These are phyloP conservation scores for Drosophila takahashii DNA, from an alignment of 1,140 invertebrate genomes.

Conservation along the genomic window DNA sequence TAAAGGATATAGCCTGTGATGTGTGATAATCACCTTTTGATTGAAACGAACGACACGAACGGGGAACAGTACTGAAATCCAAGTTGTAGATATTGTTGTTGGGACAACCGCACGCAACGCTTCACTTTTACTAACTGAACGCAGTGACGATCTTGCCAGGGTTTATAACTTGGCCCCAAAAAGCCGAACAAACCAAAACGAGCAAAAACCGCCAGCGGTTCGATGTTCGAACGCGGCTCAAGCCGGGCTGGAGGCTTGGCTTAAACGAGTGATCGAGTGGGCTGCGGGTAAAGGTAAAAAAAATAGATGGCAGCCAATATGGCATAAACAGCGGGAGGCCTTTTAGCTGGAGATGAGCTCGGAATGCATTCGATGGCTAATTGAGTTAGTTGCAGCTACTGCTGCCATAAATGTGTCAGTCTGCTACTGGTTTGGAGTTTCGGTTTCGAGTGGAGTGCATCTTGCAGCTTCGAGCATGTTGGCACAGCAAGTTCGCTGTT, in stretches of 20 bases:
- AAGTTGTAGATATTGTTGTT: constrained; percentile 29
- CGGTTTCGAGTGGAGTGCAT: constrained; percentile 26
- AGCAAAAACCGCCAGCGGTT: constrained; percentile 46
- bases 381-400: constrained; percentile 52
- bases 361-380: constrained; percentile 59
- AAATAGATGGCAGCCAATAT: constrained; percentile 2
- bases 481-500: constrained; percentile 56
- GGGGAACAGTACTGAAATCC: constrained; percentile 24
- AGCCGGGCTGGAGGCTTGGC: constrained; percentile 46
- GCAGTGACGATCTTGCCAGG: constrained; percentile 80
- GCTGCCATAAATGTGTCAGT: constrained; percentile 63
- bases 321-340: constrained; percentile 5
- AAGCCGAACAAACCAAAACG: constrained; percentile 52
- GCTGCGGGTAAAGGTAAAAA: background rate
- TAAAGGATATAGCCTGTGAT: constrained; percentile 26
- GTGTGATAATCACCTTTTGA: constrained; percentile 52
- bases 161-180: constrained; percentile 83
- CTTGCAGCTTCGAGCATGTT: constrained; percentile 48
- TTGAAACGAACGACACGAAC: constrained; percentile 38
- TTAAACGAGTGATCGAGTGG: constrained; percentile 4
- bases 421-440: constrained; percentile 37
- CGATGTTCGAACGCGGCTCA: constrained; percentile 57
- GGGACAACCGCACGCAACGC: constrained; percentile 80
- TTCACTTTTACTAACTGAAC: constrained; percentile 84
- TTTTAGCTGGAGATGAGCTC: constrained; percentile 18